Evolutionary conservation across 2,888 invertebrate genomes (phyloP).

Genomic region (Morpho deidamia): DNA sequence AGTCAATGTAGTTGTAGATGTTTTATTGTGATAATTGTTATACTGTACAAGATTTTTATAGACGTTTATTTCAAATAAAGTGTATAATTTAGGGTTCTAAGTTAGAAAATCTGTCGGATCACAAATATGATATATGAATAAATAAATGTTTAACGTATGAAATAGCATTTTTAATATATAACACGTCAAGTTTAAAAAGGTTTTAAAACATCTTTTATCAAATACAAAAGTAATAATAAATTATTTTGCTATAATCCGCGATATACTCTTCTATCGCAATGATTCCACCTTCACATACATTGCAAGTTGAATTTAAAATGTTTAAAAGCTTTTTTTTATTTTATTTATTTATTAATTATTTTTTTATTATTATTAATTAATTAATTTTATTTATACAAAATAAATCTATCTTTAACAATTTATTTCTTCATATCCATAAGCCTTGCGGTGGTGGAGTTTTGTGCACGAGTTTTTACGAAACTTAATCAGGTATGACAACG

Average conservation of each 20-base stretch:
- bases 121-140: constrained; percentile 17
- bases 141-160: constrained; percentile 21
- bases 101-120: constrained; percentile 16
- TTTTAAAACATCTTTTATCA: background rate
- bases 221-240: background rate
- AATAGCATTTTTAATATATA: background rate
- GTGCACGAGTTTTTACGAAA: too few species aligned
- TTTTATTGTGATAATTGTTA: constrained; percentile 28
- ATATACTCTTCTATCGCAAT: too few species aligned
- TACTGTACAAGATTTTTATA: constrained; percentile 25
- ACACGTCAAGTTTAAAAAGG: background rate
- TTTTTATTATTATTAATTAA: too few species aligned
- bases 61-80: constrained; percentile 18
- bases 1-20: constrained; percentile 23
- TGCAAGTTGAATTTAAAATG: background rate
- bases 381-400: too few species aligned
- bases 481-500: too few species aligned
- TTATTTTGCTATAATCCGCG: background rate
- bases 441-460: too few species aligned
- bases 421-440: too few species aligned
- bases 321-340: background rate
- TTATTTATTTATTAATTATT: too few species aligned
- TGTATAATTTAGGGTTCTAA: constrained; percentile 26
- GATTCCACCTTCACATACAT: background rate
- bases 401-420: too few species aligned